Conservation (phyloP, 2,113 vertebrate genomes). For the Junco hyemalis region DNA sequence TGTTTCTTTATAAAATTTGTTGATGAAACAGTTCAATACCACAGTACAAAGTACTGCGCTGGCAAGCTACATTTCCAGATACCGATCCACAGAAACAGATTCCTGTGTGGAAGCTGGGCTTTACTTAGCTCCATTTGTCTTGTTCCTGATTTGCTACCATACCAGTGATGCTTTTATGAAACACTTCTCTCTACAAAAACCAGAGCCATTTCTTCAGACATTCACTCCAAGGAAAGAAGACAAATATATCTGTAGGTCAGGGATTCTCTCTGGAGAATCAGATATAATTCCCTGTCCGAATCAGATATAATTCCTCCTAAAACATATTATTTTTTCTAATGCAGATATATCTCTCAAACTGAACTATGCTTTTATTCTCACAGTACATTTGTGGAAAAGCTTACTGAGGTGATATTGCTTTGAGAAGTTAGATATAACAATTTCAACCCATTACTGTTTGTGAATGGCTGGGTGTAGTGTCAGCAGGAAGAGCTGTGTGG, state of each 20-base stretch:
- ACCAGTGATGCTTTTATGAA: neutral
- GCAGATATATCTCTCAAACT: neutral
- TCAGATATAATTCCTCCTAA: neutral
- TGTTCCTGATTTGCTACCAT: neutral
- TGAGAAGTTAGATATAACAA: neutral
- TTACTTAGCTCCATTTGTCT: neutral
- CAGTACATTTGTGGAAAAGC: neutral
- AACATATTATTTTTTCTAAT: neutral
- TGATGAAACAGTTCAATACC: constrained; percentile 64
- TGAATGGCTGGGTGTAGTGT: neutral
- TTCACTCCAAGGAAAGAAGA: neutral
- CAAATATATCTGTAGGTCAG: neutral
- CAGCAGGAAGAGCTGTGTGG: neutral
- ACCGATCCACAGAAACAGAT: neutral
- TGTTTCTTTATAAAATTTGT: constrained; percentile 56
- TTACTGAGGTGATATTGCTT: neutral
- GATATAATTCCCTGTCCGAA: neutral
- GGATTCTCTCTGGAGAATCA: neutral
- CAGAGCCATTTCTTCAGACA: neutral
- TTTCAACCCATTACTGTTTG: neutral
- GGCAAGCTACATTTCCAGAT: constrained; percentile 25
- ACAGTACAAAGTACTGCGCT: constrained; percentile 51
- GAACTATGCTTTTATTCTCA: neutral
- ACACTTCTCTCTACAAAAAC: neutral
- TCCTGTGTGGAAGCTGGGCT: neutral